A percentile compares a stretch with the other conserved stretches of the same genome.
These are phyloP conservation scores for Cyprinodon brontotheroides DNA, from an alignment of 2,113 vertebrate genomes.

Conservation along the genomic window DNA sequence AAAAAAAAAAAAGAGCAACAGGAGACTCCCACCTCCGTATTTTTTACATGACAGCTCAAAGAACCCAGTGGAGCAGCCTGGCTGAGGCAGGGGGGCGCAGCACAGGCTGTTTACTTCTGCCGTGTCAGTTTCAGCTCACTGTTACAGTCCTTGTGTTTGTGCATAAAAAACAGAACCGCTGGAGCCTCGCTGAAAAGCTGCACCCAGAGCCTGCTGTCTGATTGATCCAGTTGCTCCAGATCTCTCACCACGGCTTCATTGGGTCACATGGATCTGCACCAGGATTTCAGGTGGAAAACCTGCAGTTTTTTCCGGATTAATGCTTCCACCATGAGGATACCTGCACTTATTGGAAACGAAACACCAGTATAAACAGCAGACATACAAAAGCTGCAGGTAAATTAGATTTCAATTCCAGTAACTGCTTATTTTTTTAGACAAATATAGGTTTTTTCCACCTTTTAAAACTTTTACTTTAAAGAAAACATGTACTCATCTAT, in stretches of 20 bases:
- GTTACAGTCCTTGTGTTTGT: conserved; percentile 28
- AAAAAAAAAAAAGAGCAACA: background rate
- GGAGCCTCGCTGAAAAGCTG: conserved; percentile 19
- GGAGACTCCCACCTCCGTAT: conserved; percentile 16
- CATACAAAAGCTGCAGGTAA: conserved; percentile 39
- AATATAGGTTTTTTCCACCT: background rate
- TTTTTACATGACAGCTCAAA: conserved; percentile 7
- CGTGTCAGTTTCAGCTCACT: conserved; percentile 13
- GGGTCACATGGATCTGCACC: conserved; percentile 16
- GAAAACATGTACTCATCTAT: background rate
- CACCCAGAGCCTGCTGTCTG: conserved; percentile 2
- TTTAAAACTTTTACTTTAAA: background rate
- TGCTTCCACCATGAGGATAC: conserved; percentile 32
- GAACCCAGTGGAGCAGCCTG: background rate
- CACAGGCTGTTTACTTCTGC: conserved; percentile 13
- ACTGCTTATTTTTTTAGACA: background rate
- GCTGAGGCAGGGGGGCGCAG: conserved; percentile 60
- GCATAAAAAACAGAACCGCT: conserved; percentile 41
- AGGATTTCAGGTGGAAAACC: conserved; percentile 10
- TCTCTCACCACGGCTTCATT: conserved; percentile 4
- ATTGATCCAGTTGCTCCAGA: conserved; percentile 14
- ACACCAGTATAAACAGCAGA: conserved; percentile 14
- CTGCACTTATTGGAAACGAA: conserved; percentile 41
- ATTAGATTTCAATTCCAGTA: background rate
- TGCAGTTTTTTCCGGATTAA: conserved; percentile 43